Conservation (phyloP, 2,113 vertebrate species). For the Litocranius walleri region DNA sequence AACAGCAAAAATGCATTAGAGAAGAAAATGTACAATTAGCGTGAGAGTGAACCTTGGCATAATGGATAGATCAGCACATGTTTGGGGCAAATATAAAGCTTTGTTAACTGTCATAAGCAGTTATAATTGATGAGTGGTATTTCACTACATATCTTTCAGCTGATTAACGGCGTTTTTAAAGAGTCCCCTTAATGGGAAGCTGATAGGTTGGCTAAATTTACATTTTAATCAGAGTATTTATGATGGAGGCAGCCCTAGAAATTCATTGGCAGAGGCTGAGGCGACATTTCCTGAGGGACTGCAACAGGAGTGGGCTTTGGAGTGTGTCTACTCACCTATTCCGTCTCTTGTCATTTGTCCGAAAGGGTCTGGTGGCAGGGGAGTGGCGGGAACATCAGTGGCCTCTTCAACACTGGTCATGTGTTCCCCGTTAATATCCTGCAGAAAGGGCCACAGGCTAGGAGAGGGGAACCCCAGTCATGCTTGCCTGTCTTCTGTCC, state of each 20-base stretch:
- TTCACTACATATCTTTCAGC: slow-evolving; percentile 90
- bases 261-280: slow-evolving; percentile 84
- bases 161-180: slow-evolving; percentile 99
- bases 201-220: slow-evolving; percentile 98
- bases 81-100: slow-evolving; percentile 97
- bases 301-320: slow-evolving; percentile 43
- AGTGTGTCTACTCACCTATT: slow-evolving; percentile 67
- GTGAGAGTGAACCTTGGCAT: slow-evolving; percentile 88
- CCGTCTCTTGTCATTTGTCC: slow-evolving; percentile 18
- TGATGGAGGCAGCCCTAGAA: slow-evolving; percentile 81
- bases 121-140: slow-evolving; percentile 97
- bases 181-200: slow-evolving; percentile 93
- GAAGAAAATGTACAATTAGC: slow-evolving; percentile 99
- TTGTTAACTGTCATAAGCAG: slow-evolving; percentile 99
- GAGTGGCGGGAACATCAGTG: not conserved
- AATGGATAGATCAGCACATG: slow-evolving; percentile 98
- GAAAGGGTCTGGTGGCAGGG: not conserved
- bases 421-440: not conserved
- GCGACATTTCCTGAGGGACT: slow-evolving; percentile 68
- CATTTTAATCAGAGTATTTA: slow-evolving; percentile 97
- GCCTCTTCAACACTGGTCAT: not conserved
- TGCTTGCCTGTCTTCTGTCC: not conserved
- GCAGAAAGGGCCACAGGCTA: not conserved
- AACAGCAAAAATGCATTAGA: slow-evolving; percentile 99
- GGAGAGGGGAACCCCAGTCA: not conserved